Conservation (phyloP, 2,797 vertebrate species). For the Scolopax rusticola region DNA sequence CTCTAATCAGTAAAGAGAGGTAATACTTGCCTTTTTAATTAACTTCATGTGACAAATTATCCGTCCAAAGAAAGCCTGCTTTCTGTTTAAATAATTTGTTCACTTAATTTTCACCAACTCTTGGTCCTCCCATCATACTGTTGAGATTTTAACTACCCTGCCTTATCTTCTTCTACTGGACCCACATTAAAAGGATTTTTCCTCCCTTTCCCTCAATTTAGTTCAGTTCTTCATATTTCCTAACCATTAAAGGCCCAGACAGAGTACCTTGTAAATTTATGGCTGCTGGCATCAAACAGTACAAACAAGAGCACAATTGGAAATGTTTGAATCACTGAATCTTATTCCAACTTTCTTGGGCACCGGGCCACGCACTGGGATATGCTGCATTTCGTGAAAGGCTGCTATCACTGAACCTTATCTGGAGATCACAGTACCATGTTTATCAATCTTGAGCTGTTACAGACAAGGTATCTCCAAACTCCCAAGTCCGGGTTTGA, state of each 20-base stretch:
- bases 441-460: not conserved
- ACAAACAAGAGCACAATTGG: not conserved
- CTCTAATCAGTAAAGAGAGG: not conserved
- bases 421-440: not conserved
- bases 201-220: not conserved
- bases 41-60: not conserved
- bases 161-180: not conserved
- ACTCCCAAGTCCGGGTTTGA: not conserved
- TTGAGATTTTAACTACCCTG: not conserved
- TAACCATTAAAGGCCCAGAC: not conserved
- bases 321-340: not conserved
- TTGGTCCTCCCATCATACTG: not conserved
- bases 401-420: not conserved
- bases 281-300: not conserved
- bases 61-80: not conserved
- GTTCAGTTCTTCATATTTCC: not conserved
- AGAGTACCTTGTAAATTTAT: constrained; percentile 18
- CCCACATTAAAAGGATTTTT: not conserved
- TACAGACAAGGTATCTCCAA: not conserved
- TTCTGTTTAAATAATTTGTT: not conserved
- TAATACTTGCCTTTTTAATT: not conserved
- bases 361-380: not conserved
- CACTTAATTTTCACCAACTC: not conserved
- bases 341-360: not conserved
- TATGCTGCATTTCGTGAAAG: not conserved